Base-by-base conservation (phyloP, 1,140 invertebrate species). In the Acyrthosiphon pisum region DNA sequence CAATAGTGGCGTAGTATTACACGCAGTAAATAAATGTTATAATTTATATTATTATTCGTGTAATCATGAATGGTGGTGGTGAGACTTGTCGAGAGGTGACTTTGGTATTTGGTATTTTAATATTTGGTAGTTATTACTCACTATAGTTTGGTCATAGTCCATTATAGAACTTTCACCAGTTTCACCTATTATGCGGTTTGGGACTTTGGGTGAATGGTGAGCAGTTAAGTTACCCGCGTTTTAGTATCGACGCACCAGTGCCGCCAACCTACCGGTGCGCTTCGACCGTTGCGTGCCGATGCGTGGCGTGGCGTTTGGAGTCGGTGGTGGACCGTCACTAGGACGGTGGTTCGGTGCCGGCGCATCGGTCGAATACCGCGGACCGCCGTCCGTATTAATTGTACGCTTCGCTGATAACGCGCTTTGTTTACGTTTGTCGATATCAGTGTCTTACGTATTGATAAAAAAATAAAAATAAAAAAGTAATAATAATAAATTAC, bases 391-490 rank as follows among this genome's bases (percentile, higher is more conserved):
- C 20, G 48, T 93, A 86, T 84, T 48, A 8, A 8, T 46, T 83
- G 48, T 84, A 86, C 46, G 46, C 91, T 50, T 26, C 35, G 6
- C 35, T 93, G 91, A 84, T 93, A 93, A 53, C 76, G 91, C 37
- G 91, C 91, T 93, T 93, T 93, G 91, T 93, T 93, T 93, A 93
- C 41, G 48, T 93, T 93, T 50, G 20, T 93, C 81, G n/a, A 44
- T 84, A 93, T 93, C 76, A 93, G 41, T n/a, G 60, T 84, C 53
- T 84, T 86, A 41, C 23, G n/a, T 44, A 86, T 56, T 86, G 91
- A 93, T 93, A 93, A 86, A 93, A 93, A 91, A 46, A 91, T 76
- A 76, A 92, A 84, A 93, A 56, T 93, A 86, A 48, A 48, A 91
- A 93, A 86, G 81, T 93, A 56, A 93, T 76, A 76, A 76, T 76